Evolutionary conservation across 53 echinoderm and acorn worm genomes (phyloP).

Genomic region (Paelopatides confundens): DNA sequence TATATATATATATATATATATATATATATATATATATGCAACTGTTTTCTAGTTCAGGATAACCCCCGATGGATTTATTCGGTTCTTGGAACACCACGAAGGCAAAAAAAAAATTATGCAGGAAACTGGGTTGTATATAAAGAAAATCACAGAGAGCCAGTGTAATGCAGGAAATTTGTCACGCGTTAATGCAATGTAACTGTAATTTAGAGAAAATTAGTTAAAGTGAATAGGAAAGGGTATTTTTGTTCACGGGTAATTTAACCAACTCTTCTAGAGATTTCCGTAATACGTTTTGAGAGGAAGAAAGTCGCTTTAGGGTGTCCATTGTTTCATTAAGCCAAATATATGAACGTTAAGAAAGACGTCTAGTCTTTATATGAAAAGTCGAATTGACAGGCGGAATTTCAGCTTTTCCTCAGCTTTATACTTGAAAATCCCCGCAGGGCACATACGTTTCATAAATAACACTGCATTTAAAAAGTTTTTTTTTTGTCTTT

Average conservation of each 20-base stretch:
- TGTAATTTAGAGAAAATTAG: constrained; percentile 38
- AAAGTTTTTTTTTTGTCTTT: not conserved
- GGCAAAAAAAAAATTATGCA: not conserved
- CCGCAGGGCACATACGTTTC: constrained; percentile 39
- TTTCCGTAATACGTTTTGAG: not conserved
- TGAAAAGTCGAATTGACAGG: constrained; percentile 25
- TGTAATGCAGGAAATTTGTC: constrained; percentile 23
- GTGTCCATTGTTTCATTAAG: constrained; percentile 42
- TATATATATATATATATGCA: not conserved
- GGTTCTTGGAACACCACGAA: not conserved
- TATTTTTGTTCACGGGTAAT: constrained; percentile 28
- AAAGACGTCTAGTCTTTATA: not conserved
- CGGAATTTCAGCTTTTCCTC: constrained; percentile 6
- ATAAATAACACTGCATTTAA: constrained; percentile 13
- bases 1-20: no score
- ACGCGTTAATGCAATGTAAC: constrained; percentile 41
- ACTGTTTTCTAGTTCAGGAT: not conserved
- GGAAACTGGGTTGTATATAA: not conserved
- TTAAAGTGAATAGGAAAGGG: constrained; percentile 6
- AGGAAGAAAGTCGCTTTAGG: constrained; percentile 4
- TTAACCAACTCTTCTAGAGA: not conserved
- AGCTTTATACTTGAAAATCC: not conserved
- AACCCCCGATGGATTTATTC: not conserved
- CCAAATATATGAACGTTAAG: not conserved
- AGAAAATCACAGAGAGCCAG: not conserved